Evolutionary conservation across 1,140 invertebrate species (phyloP).

Genomic region (Sminthurides bifidus): DNA sequence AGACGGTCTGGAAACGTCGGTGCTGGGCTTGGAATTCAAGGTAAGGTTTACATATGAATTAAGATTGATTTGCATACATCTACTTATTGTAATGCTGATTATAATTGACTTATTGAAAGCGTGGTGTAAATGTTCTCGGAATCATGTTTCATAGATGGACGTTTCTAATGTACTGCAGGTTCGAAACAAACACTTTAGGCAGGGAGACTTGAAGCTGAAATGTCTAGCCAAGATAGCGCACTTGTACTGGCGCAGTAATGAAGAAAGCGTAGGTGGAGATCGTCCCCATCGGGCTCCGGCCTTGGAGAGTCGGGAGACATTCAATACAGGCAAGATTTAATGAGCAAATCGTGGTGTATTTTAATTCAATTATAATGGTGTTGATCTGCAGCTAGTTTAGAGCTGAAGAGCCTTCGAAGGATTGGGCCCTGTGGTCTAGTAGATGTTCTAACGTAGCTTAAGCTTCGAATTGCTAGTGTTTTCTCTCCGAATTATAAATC

Average conservation of each 20-base stretch:
- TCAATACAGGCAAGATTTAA: constrained; percentile 22
- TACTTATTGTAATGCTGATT: background rate
- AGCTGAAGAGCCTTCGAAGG: too few species aligned
- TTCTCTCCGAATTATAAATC: too few species aligned
- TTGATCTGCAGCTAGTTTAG: too few species aligned
- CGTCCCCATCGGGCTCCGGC: constrained; percentile 49
- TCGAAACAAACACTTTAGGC: constrained; percentile 56
- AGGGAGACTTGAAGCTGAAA: constrained; percentile 72
- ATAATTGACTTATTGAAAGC: background rate
- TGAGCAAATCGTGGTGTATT: too few species aligned
- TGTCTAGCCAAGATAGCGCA: constrained; percentile 74
- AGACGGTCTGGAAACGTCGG: constrained; percentile 57
- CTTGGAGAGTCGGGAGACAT: constrained; percentile 47
- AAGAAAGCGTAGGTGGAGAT: constrained; percentile 65
- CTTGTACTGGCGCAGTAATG: constrained; percentile 49
- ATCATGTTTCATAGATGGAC: background rate
- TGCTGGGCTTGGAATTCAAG: constrained; percentile 36
- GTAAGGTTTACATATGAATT: constrained; percentile 5
- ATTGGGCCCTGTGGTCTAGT: too few species aligned
- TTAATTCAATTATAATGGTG: too few species aligned
- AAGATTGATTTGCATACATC: background rate
- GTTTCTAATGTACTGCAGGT: too few species aligned
- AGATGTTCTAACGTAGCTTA: too few species aligned
- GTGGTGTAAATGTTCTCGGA: background rate
- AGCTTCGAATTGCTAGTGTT: too few species aligned